Evolutionary conservation across 2,113 vertebrate genomes (phyloP).

Genomic region (Neotoma lepida): DNA sequence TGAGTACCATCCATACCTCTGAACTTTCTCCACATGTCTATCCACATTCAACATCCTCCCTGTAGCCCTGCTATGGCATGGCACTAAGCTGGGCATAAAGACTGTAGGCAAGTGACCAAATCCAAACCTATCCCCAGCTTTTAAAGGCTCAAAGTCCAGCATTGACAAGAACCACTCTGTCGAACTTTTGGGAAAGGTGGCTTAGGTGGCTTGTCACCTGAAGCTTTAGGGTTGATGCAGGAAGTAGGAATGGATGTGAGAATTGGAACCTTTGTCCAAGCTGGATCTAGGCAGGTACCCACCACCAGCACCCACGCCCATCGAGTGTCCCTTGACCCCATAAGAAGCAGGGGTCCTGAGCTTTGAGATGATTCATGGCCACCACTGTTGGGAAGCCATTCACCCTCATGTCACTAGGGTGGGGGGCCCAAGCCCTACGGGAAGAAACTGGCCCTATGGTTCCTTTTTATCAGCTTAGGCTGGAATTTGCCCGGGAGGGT

Average conservation of each 20-base stretch:
- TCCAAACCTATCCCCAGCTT: background rate
- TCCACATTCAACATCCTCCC: background rate
- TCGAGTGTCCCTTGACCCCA: constrained; percentile 48
- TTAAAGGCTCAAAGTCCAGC: background rate
- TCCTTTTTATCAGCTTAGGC: constrained; percentile 49
- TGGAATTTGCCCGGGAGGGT: constrained; percentile 72
- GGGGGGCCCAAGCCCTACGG: background rate
- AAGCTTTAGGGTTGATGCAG: background rate
- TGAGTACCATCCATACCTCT: constrained; percentile 2
- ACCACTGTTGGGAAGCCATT: constrained; percentile 23
- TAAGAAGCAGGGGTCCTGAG: constrained; percentile 61
- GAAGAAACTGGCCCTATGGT: background rate
- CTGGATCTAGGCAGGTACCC: constrained; percentile 16
- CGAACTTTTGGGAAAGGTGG: background rate
- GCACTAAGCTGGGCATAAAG: background rate
- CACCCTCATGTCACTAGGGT: constrained; percentile 33
- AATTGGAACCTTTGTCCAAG: constrained; percentile 68
- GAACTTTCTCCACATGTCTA: constrained; percentile 19
- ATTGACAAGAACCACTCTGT: background rate
- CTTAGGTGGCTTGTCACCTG: background rate
- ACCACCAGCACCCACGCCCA: background rate
- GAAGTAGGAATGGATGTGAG: constrained; percentile 38
- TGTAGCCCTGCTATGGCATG: background rate
- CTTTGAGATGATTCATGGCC: constrained; percentile 46
- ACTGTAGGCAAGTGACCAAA: background rate